Evolutionary conservation across 1,140 invertebrate species (phyloP), one percentile per base, ranked within the genome.

Genomic region (Drosophila guanche): DNA sequence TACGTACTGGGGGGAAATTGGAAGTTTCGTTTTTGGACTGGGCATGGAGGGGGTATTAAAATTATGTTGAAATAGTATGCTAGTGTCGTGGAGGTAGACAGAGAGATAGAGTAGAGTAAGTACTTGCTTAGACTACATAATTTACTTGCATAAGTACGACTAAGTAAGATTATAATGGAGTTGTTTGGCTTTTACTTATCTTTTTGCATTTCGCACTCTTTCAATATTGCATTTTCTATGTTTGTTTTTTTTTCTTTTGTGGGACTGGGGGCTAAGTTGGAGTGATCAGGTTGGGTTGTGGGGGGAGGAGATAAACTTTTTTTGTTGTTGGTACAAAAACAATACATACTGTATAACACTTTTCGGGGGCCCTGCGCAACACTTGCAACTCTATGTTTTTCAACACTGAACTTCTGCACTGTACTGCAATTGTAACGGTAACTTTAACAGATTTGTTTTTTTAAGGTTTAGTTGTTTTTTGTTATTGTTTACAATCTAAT

Each of bases 381-480:
- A 51, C 77, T 50, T 79, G 71, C 76, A 73, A 83, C 61, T 74
- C 61, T 50, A 73, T 79, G 77, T 47, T 74, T 85, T 74, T 86
- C 81, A 85, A 85, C 73, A 63, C 41, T 86, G 73, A 77, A 86
- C 73, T 74, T 75, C 77, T 85, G 65, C 50, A 55, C 57, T 72
- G 81, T 66, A 85, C 80, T 85, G 80, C 81, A 85, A 85, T 86
- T 85, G 83, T 86, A 85, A 86, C 62, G 80, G 70, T 86, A 77
- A 85, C 76, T 79, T 78, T 72, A 70, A 84, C 72, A 84, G 14
- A 60, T 61, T 61, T 61, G 58, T 70, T 70, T 57, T 57, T 56
- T 25, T 27, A 55, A 41, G 29, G 25, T 37, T 65, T 56, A 52
- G 10, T 20, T 61, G 29, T n/a, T 47, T 48, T 57, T 41, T 41